Conservation (phyloP, 2,888 invertebrate species). For the Aspidiotus rigidus region DNA sequence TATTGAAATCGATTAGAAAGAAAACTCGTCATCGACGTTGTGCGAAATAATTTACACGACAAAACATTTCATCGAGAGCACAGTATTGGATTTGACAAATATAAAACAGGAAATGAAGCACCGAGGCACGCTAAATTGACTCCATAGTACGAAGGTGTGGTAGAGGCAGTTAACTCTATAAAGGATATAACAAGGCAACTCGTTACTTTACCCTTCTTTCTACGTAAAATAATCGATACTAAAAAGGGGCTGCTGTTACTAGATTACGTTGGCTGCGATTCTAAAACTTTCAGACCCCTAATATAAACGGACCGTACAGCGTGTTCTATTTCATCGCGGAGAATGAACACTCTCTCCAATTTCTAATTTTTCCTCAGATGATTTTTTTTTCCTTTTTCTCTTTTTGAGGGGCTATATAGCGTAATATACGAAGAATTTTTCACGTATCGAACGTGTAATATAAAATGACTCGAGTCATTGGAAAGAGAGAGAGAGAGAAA, state of each 20-base stretch:
- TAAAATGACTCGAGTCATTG: no score
- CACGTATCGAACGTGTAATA: no score
- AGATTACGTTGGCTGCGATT: conserved; percentile 24
- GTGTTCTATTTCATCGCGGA: conserved; percentile 14
- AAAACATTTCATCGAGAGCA: no score
- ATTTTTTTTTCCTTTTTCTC: conserved; percentile 12
- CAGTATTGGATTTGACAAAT: conserved; percentile 10
- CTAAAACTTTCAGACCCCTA: conserved; percentile 21
- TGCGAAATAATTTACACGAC: no score
- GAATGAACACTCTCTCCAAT: conserved; percentile 18
- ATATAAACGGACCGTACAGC: conserved; percentile 10
- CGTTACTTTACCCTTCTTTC: conserved; percentile 26
- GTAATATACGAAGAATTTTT: no score
- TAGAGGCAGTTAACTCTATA: conserved; percentile 22
- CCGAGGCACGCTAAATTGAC: conserved; percentile 29
- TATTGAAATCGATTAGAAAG: no score
- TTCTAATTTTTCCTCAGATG: conserved; percentile 17
- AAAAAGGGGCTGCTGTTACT: conserved; percentile 31
- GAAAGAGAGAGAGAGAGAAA: no score
- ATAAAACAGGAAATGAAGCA: conserved; percentile 31
- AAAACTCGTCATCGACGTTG: no score
- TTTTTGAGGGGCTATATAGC: not conserved
- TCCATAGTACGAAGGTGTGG: conserved; percentile 28
- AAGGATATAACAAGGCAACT: conserved; percentile 22
- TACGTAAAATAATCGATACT: conserved; percentile 29